Evolutionary conservation across 1,140 invertebrate species (phyloP), one percentile per base, ranked within the genome.

Genomic region (Hycleus phaleratus): DNA sequence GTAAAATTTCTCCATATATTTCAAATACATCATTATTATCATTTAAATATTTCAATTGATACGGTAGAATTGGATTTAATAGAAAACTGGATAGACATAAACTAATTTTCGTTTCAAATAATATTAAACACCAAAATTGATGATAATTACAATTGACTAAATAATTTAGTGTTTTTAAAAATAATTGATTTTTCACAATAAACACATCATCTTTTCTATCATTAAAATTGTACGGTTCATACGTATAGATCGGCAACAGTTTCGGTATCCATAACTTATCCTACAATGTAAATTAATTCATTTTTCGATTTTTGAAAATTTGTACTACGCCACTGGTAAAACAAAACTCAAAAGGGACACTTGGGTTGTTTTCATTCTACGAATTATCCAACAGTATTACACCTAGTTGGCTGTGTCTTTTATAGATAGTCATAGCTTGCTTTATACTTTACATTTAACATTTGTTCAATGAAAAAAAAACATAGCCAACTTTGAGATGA

Each of bases 71-170:
- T 12, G 68, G 60, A 56, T 61, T 64, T 40, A 63, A 49, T 18
- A 71, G 49, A 54, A 68, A 69, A 61, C 62, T 64, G 26, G 58
- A 56, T 39, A 71, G 45, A 44, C 59, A 49, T 48, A 53, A 24
- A 18, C 46, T 32, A 46, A 63, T 59, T 38, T 58, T 60, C 10
- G 66, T 58, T 60, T 69, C 64, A 61, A 62, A 71, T 44, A 67
- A 51, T 24, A 71, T 60, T 39, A 58, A 64, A 60, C 68, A 69
- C 69, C 69, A 71, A 61, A 71, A 71, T 25, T 69, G 68, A 47
- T 69, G 68, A 51, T 64, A 71, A 47, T 59, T 63, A 49, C 68
- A 69, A 38, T 59, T 61, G 32, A 67, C 18, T 18, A 71, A 57
- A 59, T 61, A 66, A 11, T 68, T 54, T 53, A 71, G 56, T 49